Base-by-base conservation (phyloP, 2,113 vertebrate species). In the Mobula birostris region DNA sequence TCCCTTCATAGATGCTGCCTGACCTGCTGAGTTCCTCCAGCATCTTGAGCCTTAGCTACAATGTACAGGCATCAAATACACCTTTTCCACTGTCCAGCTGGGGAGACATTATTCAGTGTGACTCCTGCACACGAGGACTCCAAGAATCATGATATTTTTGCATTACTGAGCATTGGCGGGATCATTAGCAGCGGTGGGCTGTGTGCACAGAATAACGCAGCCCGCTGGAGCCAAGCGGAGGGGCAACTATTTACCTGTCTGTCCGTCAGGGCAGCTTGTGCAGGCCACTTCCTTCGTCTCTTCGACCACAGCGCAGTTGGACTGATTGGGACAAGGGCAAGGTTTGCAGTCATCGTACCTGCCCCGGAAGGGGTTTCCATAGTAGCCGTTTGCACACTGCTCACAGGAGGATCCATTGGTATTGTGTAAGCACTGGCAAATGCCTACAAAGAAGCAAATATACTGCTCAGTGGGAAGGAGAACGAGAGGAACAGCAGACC, bases 341-440 rank as follows among this genome's bases (percentile, higher is more conserved):
- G 97, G 97, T 94, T 96, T 96, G 96, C 98, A 99, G 95, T 97
- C 98, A 0, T 96, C 95, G 0, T 94, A 94, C 0, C 3, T 96
- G 95, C 98, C 98, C 3, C 0, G 0, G 94, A 98, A 97, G 94
- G 98, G 96, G 68, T 98, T 98, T 95, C 98, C 98, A 0, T 98
- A 97, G 96, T 98, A 99, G 95, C 98, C 98, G 0, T 97, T 96
- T 95, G 96, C 95, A 96, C 98, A 99, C 94, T 95, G 97, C 95
- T 99, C 98, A 0, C 98, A 99, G 96, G 96, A 97, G 0, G 94
- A 95, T 5, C 98, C 98, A 0, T 97, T 96, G 0, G 98, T 99
- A 74, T 98, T 97, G 96, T 98, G 97, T 48, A 94, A 94, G 63
- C 98, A 99, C 56, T 91, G 96, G 91, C 98, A 99, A 94, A 95